phyloP scores from a whole-genome alignment of 2,113 vertebrate genomes.

The Oreochromis spilurus region DNA sequence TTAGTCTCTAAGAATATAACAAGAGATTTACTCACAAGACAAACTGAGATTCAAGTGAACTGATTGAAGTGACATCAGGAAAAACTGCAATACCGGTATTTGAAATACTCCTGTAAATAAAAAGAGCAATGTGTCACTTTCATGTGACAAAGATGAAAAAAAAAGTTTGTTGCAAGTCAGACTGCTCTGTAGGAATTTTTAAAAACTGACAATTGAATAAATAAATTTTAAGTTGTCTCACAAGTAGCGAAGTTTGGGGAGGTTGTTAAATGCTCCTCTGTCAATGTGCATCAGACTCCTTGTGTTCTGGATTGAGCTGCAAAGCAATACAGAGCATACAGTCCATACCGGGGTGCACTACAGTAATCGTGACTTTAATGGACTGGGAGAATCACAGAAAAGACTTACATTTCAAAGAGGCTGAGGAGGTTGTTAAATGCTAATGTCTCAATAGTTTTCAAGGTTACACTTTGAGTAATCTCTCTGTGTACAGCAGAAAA shows the following conservation, averaged over 20 bases:
- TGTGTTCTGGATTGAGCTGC: constrained; percentile 83
- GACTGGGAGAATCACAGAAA: neutral
- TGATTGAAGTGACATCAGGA: constrained; percentile 81
- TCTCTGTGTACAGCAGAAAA: constrained; percentile 34
- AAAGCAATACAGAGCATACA: neutral
- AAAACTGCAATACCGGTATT: constrained; percentile 82
- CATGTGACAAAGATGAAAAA: neutral
- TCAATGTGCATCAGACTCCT: constrained; percentile 78
- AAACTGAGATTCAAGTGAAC: constrained; percentile 79
- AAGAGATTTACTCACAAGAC: constrained; percentile 79
- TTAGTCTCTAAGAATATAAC: neutral
- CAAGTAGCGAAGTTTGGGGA: constrained; percentile 82
- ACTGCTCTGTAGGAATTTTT: neutral
- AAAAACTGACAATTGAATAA: neutral
- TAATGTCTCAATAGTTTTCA: constrained; percentile 58
- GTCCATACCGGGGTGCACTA: neutral
- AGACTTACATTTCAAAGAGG: constrained; percentile 63
- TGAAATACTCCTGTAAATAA: constrained; percentile 78
- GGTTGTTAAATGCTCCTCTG: constrained; percentile 77
- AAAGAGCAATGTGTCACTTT: neutral
- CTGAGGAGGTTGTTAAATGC: constrained; percentile 62
- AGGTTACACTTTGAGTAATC: constrained; percentile 58
- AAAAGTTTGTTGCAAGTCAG: neutral
- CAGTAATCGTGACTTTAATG: neutral
- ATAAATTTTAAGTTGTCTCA: constrained; percentile 55